Conservation (phyloP, 1,140 invertebrate genomes). For the Zaprionus ornatus region DNA sequence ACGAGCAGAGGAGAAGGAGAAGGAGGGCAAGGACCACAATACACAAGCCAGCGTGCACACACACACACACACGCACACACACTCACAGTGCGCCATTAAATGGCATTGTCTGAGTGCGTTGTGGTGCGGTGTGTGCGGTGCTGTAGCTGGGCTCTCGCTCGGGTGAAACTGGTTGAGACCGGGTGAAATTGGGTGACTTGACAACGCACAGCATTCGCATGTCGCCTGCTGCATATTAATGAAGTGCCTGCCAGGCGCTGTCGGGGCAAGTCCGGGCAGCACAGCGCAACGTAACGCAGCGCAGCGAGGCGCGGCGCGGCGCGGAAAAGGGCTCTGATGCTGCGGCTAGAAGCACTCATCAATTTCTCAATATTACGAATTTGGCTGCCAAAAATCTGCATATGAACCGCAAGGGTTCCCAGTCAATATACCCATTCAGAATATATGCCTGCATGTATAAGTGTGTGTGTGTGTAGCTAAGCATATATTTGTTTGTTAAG, state of each 20-base stretch:
- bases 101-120: slow-evolving; percentile 31
- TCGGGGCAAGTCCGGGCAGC: background rate
- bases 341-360: slow-evolving; percentile 52
- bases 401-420: slow-evolving; percentile 44
- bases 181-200: slow-evolving; percentile 27
- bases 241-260: slow-evolving; percentile 57
- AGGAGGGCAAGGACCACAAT: slow-evolving; percentile 11
- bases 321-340: background rate
- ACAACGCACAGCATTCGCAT: slow-evolving; percentile 56
- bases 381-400: slow-evolving; percentile 58
- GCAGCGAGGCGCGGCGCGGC: background rate
- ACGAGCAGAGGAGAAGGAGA: slow-evolving; percentile 50
- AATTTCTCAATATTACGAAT: slow-evolving; percentile 77
- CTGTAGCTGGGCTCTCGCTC: background rate
- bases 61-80: slow-evolving; percentile 36
- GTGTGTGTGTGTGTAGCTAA: background rate
- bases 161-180: slow-evolving; percentile 15
- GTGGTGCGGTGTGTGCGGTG: slow-evolving; percentile 11
- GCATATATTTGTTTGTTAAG: slow-evolving; percentile 16
- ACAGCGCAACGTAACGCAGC: no score
- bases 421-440: background rate
- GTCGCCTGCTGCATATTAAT: slow-evolving; percentile 79
- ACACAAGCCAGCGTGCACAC: slow-evolving; percentile 14
- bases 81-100: slow-evolving; percentile 27
- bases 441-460: background rate